A percentile compares a stretch with the other conserved stretches of the same genome.
Conservation (phyloP, 2,113 vertebrate species). For the Dendrocopos noguchii region DNA sequence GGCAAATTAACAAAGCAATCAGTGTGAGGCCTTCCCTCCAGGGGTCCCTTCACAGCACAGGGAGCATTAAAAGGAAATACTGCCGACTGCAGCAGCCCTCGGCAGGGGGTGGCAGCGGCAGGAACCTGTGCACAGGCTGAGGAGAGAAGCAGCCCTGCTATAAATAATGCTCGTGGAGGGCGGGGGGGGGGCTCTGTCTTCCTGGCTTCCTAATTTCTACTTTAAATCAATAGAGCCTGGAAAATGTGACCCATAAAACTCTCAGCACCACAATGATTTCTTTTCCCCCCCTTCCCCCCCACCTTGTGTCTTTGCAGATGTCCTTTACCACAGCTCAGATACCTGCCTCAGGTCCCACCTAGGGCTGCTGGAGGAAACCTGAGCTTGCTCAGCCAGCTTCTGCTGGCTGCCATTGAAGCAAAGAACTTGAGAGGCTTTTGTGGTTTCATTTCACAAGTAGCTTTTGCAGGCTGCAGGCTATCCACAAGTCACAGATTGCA, state of each 20-base stretch:
- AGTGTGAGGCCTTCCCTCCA: background rate
- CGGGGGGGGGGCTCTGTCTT: too few species aligned
- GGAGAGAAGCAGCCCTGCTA: background rate
- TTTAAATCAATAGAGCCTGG: conserved; percentile 32
- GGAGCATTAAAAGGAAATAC: background rate
- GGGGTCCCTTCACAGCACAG: background rate
- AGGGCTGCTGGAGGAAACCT: background rate
- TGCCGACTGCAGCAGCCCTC: background rate
- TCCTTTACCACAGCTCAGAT: background rate
- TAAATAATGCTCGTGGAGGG: conserved; percentile 33
- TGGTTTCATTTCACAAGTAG: background rate
- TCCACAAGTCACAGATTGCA: too few species aligned
- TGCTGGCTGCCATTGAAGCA: background rate
- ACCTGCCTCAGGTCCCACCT: background rate
- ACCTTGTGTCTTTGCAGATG: background rate
- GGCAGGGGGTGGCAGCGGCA: conserved; percentile 22
- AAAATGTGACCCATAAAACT: conserved; percentile 21
- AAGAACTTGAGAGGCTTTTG: background rate
- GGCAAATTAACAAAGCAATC: background rate
- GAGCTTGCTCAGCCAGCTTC: background rate
- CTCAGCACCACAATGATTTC: background rate
- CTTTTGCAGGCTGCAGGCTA: background rate
- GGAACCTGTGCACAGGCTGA: background rate
- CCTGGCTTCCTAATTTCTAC: conserved; percentile 21
- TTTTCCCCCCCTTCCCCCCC: too few species aligned